These are phyloP conservation scores for Dendrocincla fuliginosa DNA, from an alignment of 2,797 vertebrate species.

Conservation along the genomic window DNA sequence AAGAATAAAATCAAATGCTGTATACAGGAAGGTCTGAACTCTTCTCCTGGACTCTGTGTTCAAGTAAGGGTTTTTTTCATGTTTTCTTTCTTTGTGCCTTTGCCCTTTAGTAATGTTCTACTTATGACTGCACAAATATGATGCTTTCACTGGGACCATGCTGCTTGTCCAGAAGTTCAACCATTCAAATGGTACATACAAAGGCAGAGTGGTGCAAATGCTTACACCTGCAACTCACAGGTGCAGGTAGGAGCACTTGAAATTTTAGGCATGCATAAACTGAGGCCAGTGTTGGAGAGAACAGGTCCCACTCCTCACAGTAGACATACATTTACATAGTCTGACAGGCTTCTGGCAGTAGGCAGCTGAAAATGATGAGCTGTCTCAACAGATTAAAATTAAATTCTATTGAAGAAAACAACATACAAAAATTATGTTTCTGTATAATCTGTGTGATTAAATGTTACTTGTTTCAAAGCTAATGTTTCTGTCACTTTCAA, in stretches of 20 bases:
- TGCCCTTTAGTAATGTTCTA: neutral
- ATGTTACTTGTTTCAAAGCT: constrained; percentile 77
- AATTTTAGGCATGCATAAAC: neutral
- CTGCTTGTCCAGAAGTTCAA: neutral
- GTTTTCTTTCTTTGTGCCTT: neutral
- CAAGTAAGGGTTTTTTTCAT: neutral
- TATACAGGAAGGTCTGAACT: neutral
- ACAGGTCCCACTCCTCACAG: constrained; percentile 37
- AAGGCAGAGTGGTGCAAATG: neutral
- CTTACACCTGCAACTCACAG: neutral
- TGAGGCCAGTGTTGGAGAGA: constrained; percentile 12
- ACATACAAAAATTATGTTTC: constrained; percentile 74
- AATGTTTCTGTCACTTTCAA: constrained; percentile 80
- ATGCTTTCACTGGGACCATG: neutral
- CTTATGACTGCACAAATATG: neutral
- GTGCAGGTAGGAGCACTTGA: neutral
- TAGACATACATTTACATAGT: constrained; percentile 37
- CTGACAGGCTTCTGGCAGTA: constrained; percentile 66
- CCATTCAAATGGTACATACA: neutral
- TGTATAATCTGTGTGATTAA: constrained; percentile 76
- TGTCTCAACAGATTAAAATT: constrained; percentile 75
- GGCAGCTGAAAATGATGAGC: constrained; percentile 69
- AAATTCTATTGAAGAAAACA: constrained; percentile 77
- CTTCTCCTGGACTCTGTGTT: neutral
- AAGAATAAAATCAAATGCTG: neutral